A percentile compares a stretch with the other conserved stretches of the same genome.
These are phyloP conservation scores for Ptilorrhoa leucosticta DNA, from an alignment of 2,113 vertebrate species.

Conservation along the genomic window DNA sequence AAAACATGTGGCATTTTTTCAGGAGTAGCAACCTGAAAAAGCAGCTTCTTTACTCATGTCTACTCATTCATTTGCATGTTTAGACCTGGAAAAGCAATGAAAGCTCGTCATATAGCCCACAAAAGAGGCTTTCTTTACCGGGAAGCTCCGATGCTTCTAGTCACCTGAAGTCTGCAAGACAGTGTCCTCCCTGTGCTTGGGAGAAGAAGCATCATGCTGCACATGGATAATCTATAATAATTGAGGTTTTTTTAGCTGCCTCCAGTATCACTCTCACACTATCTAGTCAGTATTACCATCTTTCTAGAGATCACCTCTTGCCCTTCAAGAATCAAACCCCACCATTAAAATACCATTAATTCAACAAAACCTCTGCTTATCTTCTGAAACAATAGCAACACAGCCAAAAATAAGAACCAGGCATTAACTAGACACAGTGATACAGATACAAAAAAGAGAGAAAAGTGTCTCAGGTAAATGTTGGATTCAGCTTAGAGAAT, in stretches of 20 bases:
- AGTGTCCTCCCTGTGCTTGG: neutral
- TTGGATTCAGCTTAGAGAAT: neutral
- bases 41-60: neutral
- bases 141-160: neutral
- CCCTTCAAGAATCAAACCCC: neutral
- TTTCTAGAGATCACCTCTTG: neutral
- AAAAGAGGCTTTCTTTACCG: neutral
- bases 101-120: neutral
- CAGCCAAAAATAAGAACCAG: neutral
- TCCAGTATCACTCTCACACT: neutral
- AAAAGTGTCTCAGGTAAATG: neutral
- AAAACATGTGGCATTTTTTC: neutral
- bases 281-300: neutral
- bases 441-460: neutral
- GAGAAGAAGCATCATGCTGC: neutral
- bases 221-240: neutral
- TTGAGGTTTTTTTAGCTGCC: neutral
- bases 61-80: neutral
- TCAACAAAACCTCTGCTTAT: neutral
- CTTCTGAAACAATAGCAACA: neutral
- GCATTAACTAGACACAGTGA: neutral
- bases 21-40: neutral
- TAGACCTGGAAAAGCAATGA: neutral
- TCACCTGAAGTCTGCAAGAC: neutral
- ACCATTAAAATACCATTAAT: neutral